A percentile compares a stretch with the other conserved stretches of the same genome.
These are phyloP conservation scores for Hydractinia symbiolongicarpus DNA, from an alignment of 30 jellyfish, hydroid and myxozoan genomes.

Conservation along the genomic window DNA sequence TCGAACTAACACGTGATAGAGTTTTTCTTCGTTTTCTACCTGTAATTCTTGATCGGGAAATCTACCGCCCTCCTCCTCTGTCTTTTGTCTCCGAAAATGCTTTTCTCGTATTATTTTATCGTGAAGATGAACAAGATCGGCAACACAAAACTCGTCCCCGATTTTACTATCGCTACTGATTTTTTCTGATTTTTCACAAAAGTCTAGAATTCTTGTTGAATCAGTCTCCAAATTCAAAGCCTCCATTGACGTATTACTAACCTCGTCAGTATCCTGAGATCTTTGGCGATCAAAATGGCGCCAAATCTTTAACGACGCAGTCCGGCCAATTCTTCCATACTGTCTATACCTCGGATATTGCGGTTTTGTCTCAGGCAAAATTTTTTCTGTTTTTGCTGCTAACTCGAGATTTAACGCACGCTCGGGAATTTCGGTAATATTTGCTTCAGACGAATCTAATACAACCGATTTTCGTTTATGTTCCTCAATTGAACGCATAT, in stretches of 20 bases:
- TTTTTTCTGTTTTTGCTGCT: constrained; percentile 1
- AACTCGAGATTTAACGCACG: neutral
- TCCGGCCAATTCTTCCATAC: neutral
- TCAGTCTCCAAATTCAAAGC: constrained; percentile 2
- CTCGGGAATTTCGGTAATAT: neutral
- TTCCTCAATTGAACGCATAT: neutral
- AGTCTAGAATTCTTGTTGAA: neutral
- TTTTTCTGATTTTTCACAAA: neutral
- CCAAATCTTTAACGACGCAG: neutral
- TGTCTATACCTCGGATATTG: neutral
- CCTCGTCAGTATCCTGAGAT: neutral
- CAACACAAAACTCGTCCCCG: neutral
- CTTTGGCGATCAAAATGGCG: constrained; percentile 10
- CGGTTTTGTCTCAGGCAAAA: neutral
- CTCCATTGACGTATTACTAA: neutral
- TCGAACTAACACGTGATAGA: neutral
- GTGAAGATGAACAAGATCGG: constrained; percentile 20
- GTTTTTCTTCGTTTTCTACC: neutral
- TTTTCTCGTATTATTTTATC: constrained; percentile 13
- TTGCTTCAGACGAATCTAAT: neutral
- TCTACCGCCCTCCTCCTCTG: neutral
- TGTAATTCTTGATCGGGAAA: neutral
- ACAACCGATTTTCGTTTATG: no score
- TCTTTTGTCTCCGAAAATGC: neutral
- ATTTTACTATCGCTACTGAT: neutral